Percentiles rank a stretch among this genome's conserved stretches.
Conservation (phyloP, 2,888 invertebrate species). For the Pristionchus japonicus region DNA sequence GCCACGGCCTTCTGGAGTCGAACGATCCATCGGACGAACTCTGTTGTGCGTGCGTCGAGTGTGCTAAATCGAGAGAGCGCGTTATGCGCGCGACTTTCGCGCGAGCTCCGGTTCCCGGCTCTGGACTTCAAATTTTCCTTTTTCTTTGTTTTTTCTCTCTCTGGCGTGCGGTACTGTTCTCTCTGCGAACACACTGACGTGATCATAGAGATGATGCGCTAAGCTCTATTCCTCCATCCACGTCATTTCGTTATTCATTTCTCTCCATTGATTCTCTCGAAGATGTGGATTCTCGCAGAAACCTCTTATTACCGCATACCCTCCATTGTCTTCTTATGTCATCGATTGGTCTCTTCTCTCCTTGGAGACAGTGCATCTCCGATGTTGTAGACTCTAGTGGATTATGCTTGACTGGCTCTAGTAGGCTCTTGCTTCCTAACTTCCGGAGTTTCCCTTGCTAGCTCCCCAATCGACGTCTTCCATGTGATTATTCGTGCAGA, state of each 20-base stretch:
- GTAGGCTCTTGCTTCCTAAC: background rate
- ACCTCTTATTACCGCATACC: background rate
- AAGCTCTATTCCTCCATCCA: background rate
- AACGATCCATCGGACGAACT: background rate
- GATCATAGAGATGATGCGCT: background rate
- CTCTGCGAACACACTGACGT: background rate
- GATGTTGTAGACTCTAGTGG: background rate
- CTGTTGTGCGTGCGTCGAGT: slow-evolving; percentile 15
- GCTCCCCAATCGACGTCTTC: background rate
- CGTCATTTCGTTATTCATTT: background rate
- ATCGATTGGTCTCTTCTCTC: background rate
- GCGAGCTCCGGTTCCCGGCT: no score
- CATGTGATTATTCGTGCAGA: background rate
- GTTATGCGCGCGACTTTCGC: no score
- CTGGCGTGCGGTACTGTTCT: background rate
- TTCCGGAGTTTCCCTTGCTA: background rate
- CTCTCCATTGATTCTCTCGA: background rate
- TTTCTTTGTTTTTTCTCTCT: background rate
- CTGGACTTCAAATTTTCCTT: background rate
- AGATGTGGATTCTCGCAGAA: background rate
- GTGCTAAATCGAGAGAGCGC: background rate
- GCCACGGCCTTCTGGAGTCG: slow-evolving; percentile 38
- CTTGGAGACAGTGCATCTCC: background rate
- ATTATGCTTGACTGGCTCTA: slow-evolving; percentile 4
- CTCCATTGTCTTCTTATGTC: background rate